A percentile compares a stretch with the other conserved stretches of the same genome.
Conservation (phyloP, 2,797 vertebrate species). For the Melanotaenia nigrans region DNA sequence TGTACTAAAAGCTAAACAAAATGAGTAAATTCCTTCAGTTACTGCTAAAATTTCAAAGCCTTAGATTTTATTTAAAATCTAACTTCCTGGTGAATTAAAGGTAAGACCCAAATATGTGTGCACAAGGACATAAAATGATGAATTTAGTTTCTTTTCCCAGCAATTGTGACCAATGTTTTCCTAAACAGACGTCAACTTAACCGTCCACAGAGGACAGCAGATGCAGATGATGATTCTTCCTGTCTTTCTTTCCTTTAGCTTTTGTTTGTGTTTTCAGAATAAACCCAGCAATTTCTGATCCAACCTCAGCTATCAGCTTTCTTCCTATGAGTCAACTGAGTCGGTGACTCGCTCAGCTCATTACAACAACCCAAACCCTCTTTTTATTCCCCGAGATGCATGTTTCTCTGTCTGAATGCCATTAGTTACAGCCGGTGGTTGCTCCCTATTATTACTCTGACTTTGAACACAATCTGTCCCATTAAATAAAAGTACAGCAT, state of each 20-base stretch:
- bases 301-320: conserved; percentile 66
- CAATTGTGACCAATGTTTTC: conserved; percentile 24
- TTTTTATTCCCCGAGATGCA: conserved; percentile 44
- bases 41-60: neutral
- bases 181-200: conserved; percentile 34
- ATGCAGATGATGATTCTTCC: conserved; percentile 38
- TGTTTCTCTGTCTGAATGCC: conserved; percentile 57
- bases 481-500: conserved; percentile 60
- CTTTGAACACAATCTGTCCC: conserved; percentile 66
- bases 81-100: neutral
- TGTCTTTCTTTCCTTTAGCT: conserved; percentile 25
- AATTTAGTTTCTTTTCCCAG: conserved; percentile 33
- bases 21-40: too few species aligned
- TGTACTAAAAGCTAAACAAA: too few species aligned
- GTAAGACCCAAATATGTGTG: neutral
- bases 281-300: conserved; percentile 49
- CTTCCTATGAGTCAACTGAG: conserved; percentile 66
- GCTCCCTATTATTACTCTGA: conserved; percentile 61
- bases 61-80: neutral
- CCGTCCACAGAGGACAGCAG: conserved; percentile 26
- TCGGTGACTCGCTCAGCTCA: conserved; percentile 61
- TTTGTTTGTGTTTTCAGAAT: conserved; percentile 21
- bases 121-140: neutral
- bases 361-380: conserved; percentile 65
- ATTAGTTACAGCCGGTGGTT: conserved; percentile 58